Conservation (phyloP, 2,113 vertebrate species). For the Pachypanchax playfairii region DNA sequence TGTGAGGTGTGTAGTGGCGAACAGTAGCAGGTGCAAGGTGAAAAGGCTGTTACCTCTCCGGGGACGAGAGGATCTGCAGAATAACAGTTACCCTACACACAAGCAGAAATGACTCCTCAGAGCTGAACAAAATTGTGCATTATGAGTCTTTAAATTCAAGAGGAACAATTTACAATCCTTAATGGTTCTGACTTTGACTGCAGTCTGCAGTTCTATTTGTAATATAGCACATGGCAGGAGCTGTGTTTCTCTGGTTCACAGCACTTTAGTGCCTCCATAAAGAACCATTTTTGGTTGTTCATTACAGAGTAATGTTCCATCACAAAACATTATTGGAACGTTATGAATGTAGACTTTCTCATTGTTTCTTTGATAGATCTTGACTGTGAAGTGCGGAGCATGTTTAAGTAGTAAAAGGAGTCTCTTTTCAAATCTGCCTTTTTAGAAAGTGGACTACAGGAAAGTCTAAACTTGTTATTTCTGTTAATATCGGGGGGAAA, state of each 20-base stretch:
- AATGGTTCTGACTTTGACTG: conserved; percentile 40
- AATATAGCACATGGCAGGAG: conserved; percentile 44
- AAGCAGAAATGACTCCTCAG: conserved; percentile 28
- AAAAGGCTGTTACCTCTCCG: conserved; percentile 49
- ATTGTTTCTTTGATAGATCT: conserved; percentile 59
- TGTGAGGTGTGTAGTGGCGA: conserved; percentile 52
- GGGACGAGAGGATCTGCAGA: conserved; percentile 42
- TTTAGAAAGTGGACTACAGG: conserved; percentile 18
- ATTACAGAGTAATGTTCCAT: conserved; percentile 66
- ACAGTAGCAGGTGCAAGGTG: conserved; percentile 66
- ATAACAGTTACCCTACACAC: conserved; percentile 45
- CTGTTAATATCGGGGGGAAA: too few relatives aligned
- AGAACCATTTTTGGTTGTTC: conserved; percentile 60
- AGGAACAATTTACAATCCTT: conserved; percentile 35
- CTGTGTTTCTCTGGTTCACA: conserved; percentile 49
- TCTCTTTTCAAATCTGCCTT: conserved; percentile 5
- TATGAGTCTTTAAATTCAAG: conserved; percentile 37
- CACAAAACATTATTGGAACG: conserved; percentile 61
- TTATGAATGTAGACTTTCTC: conserved; percentile 60
- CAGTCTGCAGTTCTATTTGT: conserved; percentile 46
- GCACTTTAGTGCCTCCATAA: conserved; percentile 57
- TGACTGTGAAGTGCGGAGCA: conserved; percentile 39
- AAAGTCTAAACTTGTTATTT: conserved; percentile 16
- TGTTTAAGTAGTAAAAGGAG: conserved; percentile 46
- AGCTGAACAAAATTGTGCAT: conserved; percentile 35